Conservation (phyloP, 2,113 vertebrate genomes). For the Plotosus lineatus region DNA sequence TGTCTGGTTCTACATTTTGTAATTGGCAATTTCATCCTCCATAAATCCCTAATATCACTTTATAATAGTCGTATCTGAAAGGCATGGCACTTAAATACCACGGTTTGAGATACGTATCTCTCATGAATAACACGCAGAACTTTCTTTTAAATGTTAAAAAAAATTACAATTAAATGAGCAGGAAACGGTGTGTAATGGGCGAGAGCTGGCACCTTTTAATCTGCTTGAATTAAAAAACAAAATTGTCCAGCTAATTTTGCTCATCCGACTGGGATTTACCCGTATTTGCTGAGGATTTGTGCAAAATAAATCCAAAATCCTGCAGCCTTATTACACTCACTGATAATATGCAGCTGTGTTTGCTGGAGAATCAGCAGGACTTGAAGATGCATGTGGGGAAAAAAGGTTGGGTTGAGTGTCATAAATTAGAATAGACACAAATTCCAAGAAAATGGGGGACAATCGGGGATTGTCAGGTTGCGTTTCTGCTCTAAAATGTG, state of each 20-base stretch:
- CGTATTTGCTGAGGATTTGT: not conserved
- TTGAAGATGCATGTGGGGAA: not conserved
- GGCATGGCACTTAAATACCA: slow-evolving; percentile 9
- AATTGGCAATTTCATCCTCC: slow-evolving; percentile 16
- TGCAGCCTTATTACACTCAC: not conserved
- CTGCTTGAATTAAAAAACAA: not conserved
- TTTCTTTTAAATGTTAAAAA: not conserved
- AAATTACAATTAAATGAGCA: not conserved
- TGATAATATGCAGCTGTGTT: not conserved
- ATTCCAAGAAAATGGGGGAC: not conserved
- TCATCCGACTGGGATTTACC: not conserved
- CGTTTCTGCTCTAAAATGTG: not conserved
- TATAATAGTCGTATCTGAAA: not conserved
- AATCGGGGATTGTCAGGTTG: not conserved
- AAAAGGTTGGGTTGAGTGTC: not conserved
- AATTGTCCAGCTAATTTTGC: slow-evolving; percentile 20
- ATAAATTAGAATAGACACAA: not conserved
- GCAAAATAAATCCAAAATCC: not conserved
- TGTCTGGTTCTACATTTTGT: not conserved
- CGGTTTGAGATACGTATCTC: not conserved
- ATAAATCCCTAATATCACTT: slow-evolving; percentile 5
- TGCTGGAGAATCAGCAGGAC: not conserved
- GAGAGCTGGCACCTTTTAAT: not conserved
- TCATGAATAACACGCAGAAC: not conserved
- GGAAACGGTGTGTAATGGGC: not conserved